Evolutionary conservation across 2,797 vertebrate species (phyloP).

Genomic region (Epinephelus coioides): DNA sequence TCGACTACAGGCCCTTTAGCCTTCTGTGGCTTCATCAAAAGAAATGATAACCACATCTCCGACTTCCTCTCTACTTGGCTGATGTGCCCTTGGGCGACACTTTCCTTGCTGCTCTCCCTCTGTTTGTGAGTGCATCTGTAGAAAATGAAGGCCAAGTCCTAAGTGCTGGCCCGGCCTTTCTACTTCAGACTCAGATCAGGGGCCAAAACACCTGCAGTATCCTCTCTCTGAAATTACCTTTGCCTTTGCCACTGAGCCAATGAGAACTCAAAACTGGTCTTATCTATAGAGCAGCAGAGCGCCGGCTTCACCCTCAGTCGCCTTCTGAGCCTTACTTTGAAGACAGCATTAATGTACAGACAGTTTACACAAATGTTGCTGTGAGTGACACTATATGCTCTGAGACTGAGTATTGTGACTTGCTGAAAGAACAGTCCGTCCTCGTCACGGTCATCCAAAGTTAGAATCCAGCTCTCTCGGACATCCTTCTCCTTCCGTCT

Average conservation of each 20-base stretch:
- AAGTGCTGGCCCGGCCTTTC: constrained; percentile 57
- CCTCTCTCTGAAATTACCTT: constrained; percentile 56
- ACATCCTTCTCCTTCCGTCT: constrained; percentile 9
- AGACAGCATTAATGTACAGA: constrained; percentile 56
- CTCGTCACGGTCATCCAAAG: constrained; percentile 14
- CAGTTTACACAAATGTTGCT: constrained; percentile 45
- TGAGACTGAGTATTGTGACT: not conserved
- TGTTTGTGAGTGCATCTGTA: constrained; percentile 64
- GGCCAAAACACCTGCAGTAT: constrained; percentile 69
- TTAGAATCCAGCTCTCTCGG: constrained; percentile 25
- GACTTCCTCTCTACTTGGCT: constrained; percentile 54
- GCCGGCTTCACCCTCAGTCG: constrained; percentile 34
- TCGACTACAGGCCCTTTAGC: constrained; percentile 70
- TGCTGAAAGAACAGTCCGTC: constrained; percentile 4
- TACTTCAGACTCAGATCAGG: constrained; percentile 66
- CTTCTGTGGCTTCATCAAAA: constrained; percentile 73
- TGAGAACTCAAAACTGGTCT: constrained; percentile 56
- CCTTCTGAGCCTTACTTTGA: constrained; percentile 60
- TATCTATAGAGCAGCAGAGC: constrained; percentile 73
- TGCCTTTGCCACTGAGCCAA: constrained; percentile 57
- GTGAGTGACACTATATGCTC: constrained; percentile 30
- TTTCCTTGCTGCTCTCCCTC: constrained; percentile 37
- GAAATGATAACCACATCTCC: constrained; percentile 71
- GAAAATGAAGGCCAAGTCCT: constrained; percentile 62
- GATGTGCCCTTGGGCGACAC: constrained; percentile 71